These are phyloP conservation scores for Bufo gargarizans DNA, from an alignment of 2,113 vertebrate species.

Conservation along the genomic window DNA sequence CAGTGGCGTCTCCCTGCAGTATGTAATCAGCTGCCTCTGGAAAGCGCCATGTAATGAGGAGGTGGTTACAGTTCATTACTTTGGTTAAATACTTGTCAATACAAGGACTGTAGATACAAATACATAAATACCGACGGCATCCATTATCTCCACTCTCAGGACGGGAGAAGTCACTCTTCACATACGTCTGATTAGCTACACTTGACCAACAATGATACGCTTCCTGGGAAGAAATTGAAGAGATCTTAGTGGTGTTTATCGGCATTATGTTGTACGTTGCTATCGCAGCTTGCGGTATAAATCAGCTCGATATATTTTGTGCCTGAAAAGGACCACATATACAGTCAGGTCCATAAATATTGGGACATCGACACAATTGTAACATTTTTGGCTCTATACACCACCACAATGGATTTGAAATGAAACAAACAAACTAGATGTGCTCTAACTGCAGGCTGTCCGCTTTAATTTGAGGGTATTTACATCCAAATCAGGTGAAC, in stretches of 20 bases:
- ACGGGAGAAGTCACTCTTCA: slow-evolving; percentile 1
- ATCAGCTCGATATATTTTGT: background rate
- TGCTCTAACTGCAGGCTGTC: too few species aligned
- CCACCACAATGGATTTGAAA: too few species aligned
- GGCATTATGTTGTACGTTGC: background rate
- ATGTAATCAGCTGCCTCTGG: slow-evolving; percentile 11
- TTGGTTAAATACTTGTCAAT: slow-evolving; percentile 53
- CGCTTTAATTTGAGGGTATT: too few species aligned
- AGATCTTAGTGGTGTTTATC: too few species aligned
- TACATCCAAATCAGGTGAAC: too few species aligned
- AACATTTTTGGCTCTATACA: too few species aligned
- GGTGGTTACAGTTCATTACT: slow-evolving; percentile 49
- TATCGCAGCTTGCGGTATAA: background rate
- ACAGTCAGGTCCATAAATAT: too few species aligned
- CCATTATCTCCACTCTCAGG: slow-evolving; percentile 9
- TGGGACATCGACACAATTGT: too few species aligned
- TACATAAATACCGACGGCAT: background rate
- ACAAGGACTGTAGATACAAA: slow-evolving; percentile 39
- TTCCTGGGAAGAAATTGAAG: background rate
- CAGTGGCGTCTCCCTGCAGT: slow-evolving; percentile 13
- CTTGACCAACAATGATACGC: background rate
- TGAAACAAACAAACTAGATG: too few species aligned
- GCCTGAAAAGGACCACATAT: background rate
- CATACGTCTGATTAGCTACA: slow-evolving; percentile 9
- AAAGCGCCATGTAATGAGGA: slow-evolving; percentile 28